Conservation (phyloP, 2,113 vertebrate species). For the Pseudopodoces humilis region DNA sequence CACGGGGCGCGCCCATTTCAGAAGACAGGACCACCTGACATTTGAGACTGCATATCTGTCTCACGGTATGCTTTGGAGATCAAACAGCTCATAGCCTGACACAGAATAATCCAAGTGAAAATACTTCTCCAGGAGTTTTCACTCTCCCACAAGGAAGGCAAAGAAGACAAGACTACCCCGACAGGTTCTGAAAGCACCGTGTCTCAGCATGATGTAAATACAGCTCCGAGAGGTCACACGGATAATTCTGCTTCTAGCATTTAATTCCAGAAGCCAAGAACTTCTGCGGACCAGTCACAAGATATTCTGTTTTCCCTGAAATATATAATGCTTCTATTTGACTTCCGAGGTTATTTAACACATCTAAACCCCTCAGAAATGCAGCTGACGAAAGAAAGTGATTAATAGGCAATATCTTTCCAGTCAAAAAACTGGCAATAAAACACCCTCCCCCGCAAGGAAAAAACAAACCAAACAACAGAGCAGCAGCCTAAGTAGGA, state of each 20-base stretch:
- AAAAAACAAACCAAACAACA: not conserved
- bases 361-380: not conserved
- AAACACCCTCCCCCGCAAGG: not conserved
- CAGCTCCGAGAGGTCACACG: not conserved
- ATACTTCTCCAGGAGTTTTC: not conserved
- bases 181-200: not conserved
- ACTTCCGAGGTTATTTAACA: not conserved
- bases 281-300: not conserved
- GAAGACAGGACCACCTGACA: not conserved
- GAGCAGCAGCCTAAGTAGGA: not conserved
- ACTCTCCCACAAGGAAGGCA: not conserved
- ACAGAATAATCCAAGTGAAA: not conserved
- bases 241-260: not conserved
- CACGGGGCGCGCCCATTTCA: accelerated
- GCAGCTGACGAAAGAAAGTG: not conserved
- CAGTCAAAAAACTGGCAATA: not conserved
- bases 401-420: not conserved
- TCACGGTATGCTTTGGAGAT: not conserved
- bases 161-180: not conserved
- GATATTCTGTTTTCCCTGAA: not conserved
- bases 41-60: not conserved
- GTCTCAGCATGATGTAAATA: not conserved
- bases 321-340: not conserved
- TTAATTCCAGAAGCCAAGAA: not conserved
- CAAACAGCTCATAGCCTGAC: not conserved